Percentiles rank a stretch among this genome's conserved stretches.
Conservation (phyloP, 2,113 vertebrate species). For the Peromyscus leucopus region DNA sequence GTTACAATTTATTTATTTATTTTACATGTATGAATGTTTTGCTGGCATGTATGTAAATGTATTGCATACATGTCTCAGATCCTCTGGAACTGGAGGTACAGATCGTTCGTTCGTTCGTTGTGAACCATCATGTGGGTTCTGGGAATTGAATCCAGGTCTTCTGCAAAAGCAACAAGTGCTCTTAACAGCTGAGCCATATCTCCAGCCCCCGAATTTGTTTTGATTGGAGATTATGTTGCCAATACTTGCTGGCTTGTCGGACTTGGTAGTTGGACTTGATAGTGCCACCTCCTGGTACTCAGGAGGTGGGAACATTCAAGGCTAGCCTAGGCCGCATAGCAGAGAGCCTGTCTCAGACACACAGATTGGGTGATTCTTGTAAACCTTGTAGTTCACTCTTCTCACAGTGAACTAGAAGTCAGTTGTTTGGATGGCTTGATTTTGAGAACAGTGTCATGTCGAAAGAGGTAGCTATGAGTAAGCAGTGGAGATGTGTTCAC, state of each 20-base stretch:
- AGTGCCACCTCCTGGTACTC: background rate
- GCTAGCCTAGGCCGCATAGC: background rate
- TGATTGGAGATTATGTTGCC: constrained; percentile 19
- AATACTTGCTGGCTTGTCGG: background rate
- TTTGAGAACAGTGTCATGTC: constrained; percentile 13
- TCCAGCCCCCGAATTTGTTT: background rate
- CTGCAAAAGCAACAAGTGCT: background rate
- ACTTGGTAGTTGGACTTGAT: background rate
- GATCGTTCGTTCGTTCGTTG: background rate
- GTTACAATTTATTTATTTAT: background rate
- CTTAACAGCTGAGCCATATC: background rate
- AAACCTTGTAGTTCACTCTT: constrained; percentile 17
- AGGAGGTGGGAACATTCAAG: background rate
- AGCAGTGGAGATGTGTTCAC: background rate
- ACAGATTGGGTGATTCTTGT: background rate
- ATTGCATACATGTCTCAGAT: background rate
- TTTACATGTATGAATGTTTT: background rate
- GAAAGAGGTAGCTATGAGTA: background rate
- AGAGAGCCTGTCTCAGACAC: background rate
- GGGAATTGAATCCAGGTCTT: background rate
- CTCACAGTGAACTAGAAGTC: constrained; percentile 9
- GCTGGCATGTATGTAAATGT: background rate
- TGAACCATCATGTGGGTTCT: background rate
- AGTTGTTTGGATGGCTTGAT: constrained; percentile 21
- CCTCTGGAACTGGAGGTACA: background rate